These are phyloP conservation scores for Microplitis deprimator DNA, from an alignment of 2,888 invertebrate genomes.

Conservation along the genomic window DNA sequence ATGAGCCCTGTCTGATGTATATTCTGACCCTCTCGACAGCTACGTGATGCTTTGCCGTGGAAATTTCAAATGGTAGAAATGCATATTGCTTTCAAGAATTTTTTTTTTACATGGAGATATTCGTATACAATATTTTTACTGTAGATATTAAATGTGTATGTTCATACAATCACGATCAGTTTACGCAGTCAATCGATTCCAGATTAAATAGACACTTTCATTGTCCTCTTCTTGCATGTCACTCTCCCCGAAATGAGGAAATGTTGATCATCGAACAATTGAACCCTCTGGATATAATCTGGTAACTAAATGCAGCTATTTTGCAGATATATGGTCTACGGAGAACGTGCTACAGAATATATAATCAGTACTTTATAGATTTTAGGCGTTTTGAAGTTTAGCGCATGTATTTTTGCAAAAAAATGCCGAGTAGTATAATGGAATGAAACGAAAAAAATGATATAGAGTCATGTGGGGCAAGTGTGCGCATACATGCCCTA, in stretches of 20 bases:
- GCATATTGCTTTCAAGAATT: background rate
- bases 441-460: too few relatives aligned
- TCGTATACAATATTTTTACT: background rate
- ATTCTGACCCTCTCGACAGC: slow-evolving; percentile 45
- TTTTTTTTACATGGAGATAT: too few relatives aligned
- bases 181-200: background rate
- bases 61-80: slow-evolving; percentile 46
- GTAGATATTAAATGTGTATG: background rate
- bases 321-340: slow-evolving; percentile 37
- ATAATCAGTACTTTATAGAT: slow-evolving; percentile 4
- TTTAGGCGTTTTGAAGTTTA: background rate
- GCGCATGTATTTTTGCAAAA: too few relatives aligned
- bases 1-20: slow-evolving; percentile 61
- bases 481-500: too few relatives aligned
- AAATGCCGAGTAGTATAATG: too few relatives aligned
- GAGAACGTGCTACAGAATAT: slow-evolving; percentile 44
- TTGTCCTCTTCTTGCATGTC: background rate
- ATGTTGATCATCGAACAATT: slow-evolving; percentile 49
- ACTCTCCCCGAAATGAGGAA: slow-evolving; percentile 26
- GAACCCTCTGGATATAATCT: slow-evolving; percentile 42
- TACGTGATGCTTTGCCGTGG: slow-evolving; percentile 50
- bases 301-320: slow-evolving; percentile 32
- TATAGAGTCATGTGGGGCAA: too few relatives aligned
- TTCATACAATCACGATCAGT: background rate
- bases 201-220: slow-evolving; percentile 24